Conservation (phyloP, 2,888 invertebrate genomes). For the Geophilus truncorum region DNA sequence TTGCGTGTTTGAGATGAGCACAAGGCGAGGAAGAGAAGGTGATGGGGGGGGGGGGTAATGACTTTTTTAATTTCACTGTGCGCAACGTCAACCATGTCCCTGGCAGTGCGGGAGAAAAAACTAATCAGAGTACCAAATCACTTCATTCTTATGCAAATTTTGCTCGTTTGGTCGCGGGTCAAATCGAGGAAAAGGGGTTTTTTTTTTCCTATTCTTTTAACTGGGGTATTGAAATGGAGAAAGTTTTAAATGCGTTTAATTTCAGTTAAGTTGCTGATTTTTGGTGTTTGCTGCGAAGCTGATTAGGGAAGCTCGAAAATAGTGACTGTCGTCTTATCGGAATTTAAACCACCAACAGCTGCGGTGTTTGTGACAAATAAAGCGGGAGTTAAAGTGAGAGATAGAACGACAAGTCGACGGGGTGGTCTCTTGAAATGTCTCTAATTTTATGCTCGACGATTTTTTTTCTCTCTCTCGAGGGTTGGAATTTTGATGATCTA, state of each 20-base stretch:
- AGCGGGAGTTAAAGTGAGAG: neutral
- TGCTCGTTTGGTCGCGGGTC: neutral
- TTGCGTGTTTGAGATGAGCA: neutral
- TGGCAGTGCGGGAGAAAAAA: neutral
- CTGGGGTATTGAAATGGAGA: too few species aligned
- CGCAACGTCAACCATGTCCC: neutral
- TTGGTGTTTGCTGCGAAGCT: neutral
- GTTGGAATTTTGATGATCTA: too few species aligned
- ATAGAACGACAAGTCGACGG: neutral
- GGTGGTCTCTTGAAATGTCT: neutral
- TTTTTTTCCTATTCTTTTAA: neutral
- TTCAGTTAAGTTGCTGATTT: neutral
- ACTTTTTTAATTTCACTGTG: slow-evolving; percentile 2
- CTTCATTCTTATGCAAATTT: slow-evolving; percentile 17
- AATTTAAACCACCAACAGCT: slow-evolving; percentile 9
- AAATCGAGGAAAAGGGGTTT: neutral
- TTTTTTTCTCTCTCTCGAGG: too few species aligned
- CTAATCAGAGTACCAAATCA: slow-evolving; percentile 10
- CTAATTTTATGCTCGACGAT: neutral
- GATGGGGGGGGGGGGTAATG: neutral
- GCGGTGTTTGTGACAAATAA: slow-evolving; percentile 13
- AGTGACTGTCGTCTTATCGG: slow-evolving; percentile 8
- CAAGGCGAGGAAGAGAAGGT: neutral
- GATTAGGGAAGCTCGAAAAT: neutral
- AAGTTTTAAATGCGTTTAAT: too few species aligned